These are phyloP conservation scores for Meiosimyza platycephala DNA, from an alignment of 2,888 invertebrate genomes.

Conservation along the genomic window DNA sequence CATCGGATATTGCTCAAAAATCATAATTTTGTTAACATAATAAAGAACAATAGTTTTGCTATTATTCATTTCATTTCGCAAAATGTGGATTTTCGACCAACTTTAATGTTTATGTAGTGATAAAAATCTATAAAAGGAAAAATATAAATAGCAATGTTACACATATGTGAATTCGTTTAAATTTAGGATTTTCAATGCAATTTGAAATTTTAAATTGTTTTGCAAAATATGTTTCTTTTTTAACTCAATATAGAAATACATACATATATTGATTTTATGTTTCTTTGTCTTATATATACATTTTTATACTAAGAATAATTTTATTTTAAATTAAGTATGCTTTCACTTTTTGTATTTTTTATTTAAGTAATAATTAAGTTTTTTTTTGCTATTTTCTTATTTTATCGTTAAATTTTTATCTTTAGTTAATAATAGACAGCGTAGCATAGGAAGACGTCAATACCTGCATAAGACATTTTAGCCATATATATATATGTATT, in stretches of 20 bases:
- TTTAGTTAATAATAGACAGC: slow-evolving; percentile 68
- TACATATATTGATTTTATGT: slow-evolving; percentile 42
- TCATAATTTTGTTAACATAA: too few relatives aligned
- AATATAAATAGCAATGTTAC: background rate
- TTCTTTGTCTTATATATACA: slow-evolving; percentile 41
- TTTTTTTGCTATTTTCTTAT: slow-evolving; percentile 42
- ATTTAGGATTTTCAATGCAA: slow-evolving; percentile 1
- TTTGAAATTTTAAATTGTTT: background rate
- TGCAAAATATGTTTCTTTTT: background rate
- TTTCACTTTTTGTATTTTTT: slow-evolving; percentile 32
- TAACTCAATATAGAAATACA: slow-evolving; percentile 24
- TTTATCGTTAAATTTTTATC: slow-evolving; percentile 54
- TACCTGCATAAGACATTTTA: slow-evolving; percentile 69
- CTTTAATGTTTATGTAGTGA: too few relatives aligned
- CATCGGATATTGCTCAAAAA: too few relatives aligned
- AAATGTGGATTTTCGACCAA: too few relatives aligned
- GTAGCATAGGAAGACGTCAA: slow-evolving; percentile 70
- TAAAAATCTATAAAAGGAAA: too few relatives aligned
- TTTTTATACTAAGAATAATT: background rate
- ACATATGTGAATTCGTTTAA: background rate
- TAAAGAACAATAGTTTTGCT: too few relatives aligned
- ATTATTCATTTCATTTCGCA: too few relatives aligned
- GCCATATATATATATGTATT: slow-evolving; percentile 62
- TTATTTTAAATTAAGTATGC: slow-evolving; percentile 25
- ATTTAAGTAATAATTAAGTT: slow-evolving; percentile 1